These are phyloP conservation scores for Drosophila barbarae DNA, from an alignment of 2,888 invertebrate genomes.

Conservation along the genomic window DNA sequence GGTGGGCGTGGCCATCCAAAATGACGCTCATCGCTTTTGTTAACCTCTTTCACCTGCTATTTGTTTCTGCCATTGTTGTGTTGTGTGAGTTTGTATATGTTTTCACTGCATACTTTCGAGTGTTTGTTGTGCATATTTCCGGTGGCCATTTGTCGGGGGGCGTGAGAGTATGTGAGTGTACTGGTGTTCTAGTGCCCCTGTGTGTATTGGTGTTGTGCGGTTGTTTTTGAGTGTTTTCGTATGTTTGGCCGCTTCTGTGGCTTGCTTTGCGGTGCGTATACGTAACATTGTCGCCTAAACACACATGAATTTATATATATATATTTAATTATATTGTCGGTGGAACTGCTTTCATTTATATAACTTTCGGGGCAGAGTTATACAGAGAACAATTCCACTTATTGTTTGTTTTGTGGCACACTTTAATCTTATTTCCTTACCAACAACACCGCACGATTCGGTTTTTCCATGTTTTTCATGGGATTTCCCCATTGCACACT, in stretches of 20 bases:
- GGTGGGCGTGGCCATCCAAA: constrained; percentile 41
- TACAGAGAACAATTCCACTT: constrained; percentile 21
- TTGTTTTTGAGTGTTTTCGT: constrained; percentile 48
- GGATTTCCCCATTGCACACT: constrained; percentile 24
- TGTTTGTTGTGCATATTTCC: constrained; percentile 65
- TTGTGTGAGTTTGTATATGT: constrained; percentile 28
- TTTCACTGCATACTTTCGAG: constrained; percentile 42
- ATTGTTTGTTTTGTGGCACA: constrained; percentile 35
- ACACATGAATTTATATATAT: constrained; percentile 20
- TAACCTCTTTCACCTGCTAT: constrained; percentile 13
- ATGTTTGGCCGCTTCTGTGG: constrained; percentile 56
- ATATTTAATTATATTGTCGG: constrained; percentile 54
- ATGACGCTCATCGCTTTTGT: constrained; percentile 40
- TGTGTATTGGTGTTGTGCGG: constrained; percentile 35
- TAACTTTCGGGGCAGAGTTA: constrained; percentile 35
- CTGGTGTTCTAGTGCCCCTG: constrained; percentile 36
- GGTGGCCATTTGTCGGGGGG: constrained; percentile 42
- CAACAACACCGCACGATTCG: constrained; percentile 19
- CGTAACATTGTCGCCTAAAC: constrained; percentile 39
- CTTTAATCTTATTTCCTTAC: constrained; percentile 29
- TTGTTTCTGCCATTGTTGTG: constrained; percentile 23
- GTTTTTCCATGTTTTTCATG: constrained; percentile 18
- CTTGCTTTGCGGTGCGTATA: constrained; percentile 55
- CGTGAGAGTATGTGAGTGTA: constrained; percentile 26
- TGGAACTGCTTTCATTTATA: constrained; percentile 24